Evolutionary conservation across 2,113 vertebrate species (phyloP), one percentile per base, ranked within the genome.

Genomic region (Isurus oxyrinchus): DNA sequence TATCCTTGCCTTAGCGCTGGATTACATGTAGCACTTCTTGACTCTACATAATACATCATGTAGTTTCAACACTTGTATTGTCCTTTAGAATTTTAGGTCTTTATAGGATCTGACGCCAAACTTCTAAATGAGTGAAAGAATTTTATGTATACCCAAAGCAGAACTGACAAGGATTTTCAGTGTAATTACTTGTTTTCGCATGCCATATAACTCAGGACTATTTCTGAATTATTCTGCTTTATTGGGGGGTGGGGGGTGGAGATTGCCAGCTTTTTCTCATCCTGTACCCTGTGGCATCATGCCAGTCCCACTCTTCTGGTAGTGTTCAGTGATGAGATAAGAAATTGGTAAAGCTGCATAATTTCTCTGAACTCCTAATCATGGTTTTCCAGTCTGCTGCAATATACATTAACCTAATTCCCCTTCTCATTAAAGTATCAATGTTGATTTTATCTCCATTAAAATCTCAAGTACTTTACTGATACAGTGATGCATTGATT

Each of bases 361-460:
- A 55, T 90, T 31, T 90, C 23, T 21, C 49, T 57, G 53, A 57
- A 57, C 23, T 27, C 23, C 86, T 55, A 88, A 11, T 90, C 25
- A 55, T 14, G 16, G 19, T 84, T 84, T 90, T 57, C 21, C 25
- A 57, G 53, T 90, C 86, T 31, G 49, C 11, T 88, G 55, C n/a
- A n/a, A 40, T 44, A 66, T 19, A 66, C 21, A 66, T 44, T 19
- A 19, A 16, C 44, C 81, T 84, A 49, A 44, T 49, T 40, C 16
- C 49, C 14, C 81, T 44, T 21, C 40, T 84, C 81, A 44, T 40
- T 84, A 6, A 84, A 84, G 49, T 84, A 84, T 44, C 55, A 91
- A 35, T 91, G 88, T 91, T 91, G 55, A 91, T 91, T 91, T 91
- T 59, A 91, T 16, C 31, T 91, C 88, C 55, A 61, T 35, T 91